Base-by-base conservation (phyloP, 2,888 invertebrate genomes). In the Andrena hattorfiana region DNA sequence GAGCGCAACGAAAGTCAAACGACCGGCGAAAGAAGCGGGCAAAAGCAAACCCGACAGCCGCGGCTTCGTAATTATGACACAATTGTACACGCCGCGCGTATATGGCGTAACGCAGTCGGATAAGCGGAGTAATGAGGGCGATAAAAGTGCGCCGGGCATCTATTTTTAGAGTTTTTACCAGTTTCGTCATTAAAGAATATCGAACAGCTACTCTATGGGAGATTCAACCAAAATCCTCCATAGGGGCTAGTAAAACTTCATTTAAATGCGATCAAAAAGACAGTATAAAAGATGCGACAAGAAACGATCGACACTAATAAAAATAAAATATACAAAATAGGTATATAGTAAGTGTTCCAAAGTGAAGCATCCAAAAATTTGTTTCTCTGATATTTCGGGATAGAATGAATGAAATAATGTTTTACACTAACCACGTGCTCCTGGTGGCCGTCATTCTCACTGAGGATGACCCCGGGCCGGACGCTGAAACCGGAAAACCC, bases 401-500 rank as follows among this genome's bases (percentile, higher is more conserved):
- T 8, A 2, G 20, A 35, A 62, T 4, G 20, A 8, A 4, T 20
- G n/a, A 42, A 10, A 54, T 42, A 60, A 71, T 26, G n/a, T 32
- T 64, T 75, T 81, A 0, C 63, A 92, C 92, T 90, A 89, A 92
- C 92, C 92, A 92, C 91, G 92, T 92, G 91, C 85, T 88, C 80
- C 85, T 87, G 87, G 74, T 72, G 87, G 87, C 75, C 88, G 89
- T 89, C 91, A 92, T 92, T 86, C 87, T 90, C 85, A 84, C 66
- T 76, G 87, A 84, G 63, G 78, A 85, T 85, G 75, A 68, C 63
- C 81, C 74, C 83, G 67, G 77, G 51, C 49, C 73, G 80, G 23
- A 56, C 71, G 72, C 64, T 54, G 77, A 77, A 83, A 64, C 84
- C 80, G 84, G 70, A 84, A 72, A 86, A 69, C 68, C 76, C 77